phyloP scores from a whole-genome alignment of 2,797 vertebrate species.

The Cyprinella venusta region DNA sequence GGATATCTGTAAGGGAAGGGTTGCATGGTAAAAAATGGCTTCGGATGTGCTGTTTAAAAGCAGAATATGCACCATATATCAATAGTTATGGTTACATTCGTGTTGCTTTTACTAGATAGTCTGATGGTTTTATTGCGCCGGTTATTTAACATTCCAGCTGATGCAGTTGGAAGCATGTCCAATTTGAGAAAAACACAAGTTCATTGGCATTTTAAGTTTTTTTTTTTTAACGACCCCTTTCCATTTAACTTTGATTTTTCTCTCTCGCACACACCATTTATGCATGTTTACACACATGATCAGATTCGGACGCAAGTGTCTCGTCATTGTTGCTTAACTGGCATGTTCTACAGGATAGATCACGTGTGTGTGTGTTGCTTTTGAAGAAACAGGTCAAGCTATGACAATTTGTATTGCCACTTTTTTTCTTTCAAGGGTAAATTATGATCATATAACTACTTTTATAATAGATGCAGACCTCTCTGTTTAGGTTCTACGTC shows the following conservation, averaged over 20 bases:
- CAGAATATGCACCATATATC: slow-evolving; percentile 4
- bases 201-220: background rate
- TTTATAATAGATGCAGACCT: slow-evolving; percentile 51
- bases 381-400: slow-evolving; percentile 47
- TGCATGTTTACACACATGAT: slow-evolving; percentile 47
- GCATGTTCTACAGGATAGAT: slow-evolving; percentile 45
- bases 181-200: background rate
- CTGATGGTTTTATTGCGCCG: slow-evolving; percentile 58
- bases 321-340: slow-evolving; percentile 51
- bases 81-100: background rate
- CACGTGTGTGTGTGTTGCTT: slow-evolving; percentile 55
- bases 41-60: slow-evolving; percentile 3
- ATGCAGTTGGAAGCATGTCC: slow-evolving; percentile 60
- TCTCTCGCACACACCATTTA: background rate
- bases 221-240: background rate
- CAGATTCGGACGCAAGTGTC: slow-evolving; percentile 47
- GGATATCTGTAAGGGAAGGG: background rate
- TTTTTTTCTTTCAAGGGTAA: slow-evolving; percentile 27
- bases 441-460: slow-evolving; percentile 51
- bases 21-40: background rate
- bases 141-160: slow-evolving; percentile 60
- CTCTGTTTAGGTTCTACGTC: slow-evolving; percentile 34
- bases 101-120: slow-evolving; percentile 49
- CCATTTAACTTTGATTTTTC: background rate
- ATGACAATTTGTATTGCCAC: slow-evolving; percentile 36